Evolutionary conservation across 2,888 invertebrate genomes (phyloP), one percentile per base, ranked within the genome.

Genomic region (Chymomyza procnemis): DNA sequence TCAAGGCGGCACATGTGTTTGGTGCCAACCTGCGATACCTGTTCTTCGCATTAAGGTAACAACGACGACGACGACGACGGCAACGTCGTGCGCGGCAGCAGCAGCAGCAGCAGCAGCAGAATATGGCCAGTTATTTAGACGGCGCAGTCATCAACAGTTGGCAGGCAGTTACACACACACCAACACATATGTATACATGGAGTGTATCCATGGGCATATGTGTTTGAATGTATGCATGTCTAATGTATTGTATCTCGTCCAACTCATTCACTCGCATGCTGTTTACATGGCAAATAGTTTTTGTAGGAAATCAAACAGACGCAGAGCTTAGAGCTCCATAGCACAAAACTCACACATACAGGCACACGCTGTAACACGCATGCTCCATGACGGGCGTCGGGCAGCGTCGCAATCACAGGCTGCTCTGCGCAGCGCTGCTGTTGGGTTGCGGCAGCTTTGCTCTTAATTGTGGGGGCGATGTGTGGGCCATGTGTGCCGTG

Each of bases 1-100:
- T 50, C 18, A 47, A 57, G 61, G 59, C 73, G 76, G 74, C 69
- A 81, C 85, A 86, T 83, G 83, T 82, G 82, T 78, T 83, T 83
- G 75, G 84, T 84, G 76, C 86, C 83, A 85, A 85, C 83, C 84
- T 83, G 83, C 84, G 83, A 83, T 85, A 83, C 83, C 83, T 83
- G 83, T 83, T 83, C 83, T 83, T 80, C 84, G 78, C 76, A 78
- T 19, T 50, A 50, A 50, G 16, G 57, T 58, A 58, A 58, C 57
- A 30, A 34, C 57, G 57, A 18, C 57, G 57, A 18, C 57, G 30
- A 77, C 79, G 80, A 80, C 80, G 60, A 18, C 50, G 18, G 55
- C 26, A 47, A 21, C 55, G 6, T 16, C 41, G 41, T 26, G 26
- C n/a, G n/a, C n/a, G n/a, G 14, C 4, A 62, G 55, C 62, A 16